Evolutionary conservation across 2,113 vertebrate species (phyloP).

Genomic region (Nothobranchius furzeri): DNA sequence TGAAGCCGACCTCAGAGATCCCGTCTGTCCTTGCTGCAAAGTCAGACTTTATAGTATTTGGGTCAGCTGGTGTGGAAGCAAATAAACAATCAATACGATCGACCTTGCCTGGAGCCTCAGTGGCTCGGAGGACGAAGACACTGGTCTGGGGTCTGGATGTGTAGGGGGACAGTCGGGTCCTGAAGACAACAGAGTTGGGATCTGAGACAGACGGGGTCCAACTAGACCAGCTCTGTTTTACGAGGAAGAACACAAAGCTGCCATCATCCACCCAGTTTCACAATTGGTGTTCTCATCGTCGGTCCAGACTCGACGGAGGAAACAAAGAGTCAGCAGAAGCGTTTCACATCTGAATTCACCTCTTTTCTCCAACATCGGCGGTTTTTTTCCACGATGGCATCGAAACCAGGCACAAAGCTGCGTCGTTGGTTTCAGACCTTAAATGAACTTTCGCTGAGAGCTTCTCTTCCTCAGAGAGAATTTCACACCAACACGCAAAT

Average conservation of each 20-base stretch:
- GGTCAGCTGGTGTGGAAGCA: conserved; percentile 21
- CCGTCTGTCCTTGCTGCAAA: conserved; percentile 33
- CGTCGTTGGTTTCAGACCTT: too few relatives aligned
- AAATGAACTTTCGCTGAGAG: too few relatives aligned
- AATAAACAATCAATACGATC: conserved; percentile 12
- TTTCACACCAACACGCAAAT: neutral
- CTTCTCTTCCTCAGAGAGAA: neutral
- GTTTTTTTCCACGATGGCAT: neutral
- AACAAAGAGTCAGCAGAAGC: neutral
- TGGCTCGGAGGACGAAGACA: neutral
- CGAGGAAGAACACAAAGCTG: too few relatives aligned
- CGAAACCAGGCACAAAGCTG: neutral
- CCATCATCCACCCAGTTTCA: too few relatives aligned
- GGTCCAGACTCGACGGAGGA: neutral
- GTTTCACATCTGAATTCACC: neutral
- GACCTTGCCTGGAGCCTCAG: conserved; percentile 22
- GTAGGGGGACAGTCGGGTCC: neutral
- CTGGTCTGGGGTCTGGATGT: conserved; percentile 7
- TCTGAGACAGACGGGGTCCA: neutral
- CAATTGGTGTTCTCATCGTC: neutral
- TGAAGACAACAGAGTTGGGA: too few relatives aligned
- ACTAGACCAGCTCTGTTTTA: neutral
- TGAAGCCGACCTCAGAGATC: conserved; percentile 11
- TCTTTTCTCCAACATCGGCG: neutral
- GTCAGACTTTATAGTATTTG: conserved; percentile 39